Base-by-base conservation (phyloP, 2,113 vertebrate genomes). In the Mesocricetus auratus region DNA sequence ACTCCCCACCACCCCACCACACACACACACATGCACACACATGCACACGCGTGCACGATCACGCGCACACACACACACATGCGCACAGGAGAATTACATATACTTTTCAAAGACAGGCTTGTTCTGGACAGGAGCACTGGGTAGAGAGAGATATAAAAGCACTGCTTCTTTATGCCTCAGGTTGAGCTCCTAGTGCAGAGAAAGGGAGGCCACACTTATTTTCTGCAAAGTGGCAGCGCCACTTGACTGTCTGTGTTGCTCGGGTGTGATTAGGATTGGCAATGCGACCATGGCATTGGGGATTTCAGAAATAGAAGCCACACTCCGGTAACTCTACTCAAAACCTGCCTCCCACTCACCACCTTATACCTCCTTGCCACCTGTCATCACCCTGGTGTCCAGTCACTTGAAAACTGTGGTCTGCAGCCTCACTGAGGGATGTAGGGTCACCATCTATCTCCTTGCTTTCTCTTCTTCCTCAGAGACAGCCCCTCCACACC, bases 361-460 rank as follows among this genome's bases (percentile, higher is more conserved):
- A 0, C 68, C 1, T 7, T 7, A 8, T 4, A 4, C 1, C 75
- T 7, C 42, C 79, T 33, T 1, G 13, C 5, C 47, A 16, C n/a
- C n/a, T 31, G 5, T 39, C 0, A n/a, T 33, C 1, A 0, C 68
- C 58, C 83, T 45, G 58, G 2, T 0, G 39, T 5, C 42, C 13
- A 13, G 36, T 17, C 39, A 3, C 36, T 6, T 13, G n/a, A 47
- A 60, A 8, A 39, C 33, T 2, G 3, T 7, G 19, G 62, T n/a
- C 8, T 62, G 47, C 6, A 17, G 50, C 53, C 36, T 6, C 29
- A 16, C 62, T 3, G 6, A 13, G 50, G 1, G 0, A 53, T 17
- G 1, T 2, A 1, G 0, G 1, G 21, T 47, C 16, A 0, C 11
- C 16, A 5, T 10, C n/a, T 0, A 0, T 21, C 16, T 22, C 7